These are phyloP conservation scores for Matsumyia berberina DNA, from an alignment of 2,888 invertebrate genomes.

Conservation along the genomic window DNA sequence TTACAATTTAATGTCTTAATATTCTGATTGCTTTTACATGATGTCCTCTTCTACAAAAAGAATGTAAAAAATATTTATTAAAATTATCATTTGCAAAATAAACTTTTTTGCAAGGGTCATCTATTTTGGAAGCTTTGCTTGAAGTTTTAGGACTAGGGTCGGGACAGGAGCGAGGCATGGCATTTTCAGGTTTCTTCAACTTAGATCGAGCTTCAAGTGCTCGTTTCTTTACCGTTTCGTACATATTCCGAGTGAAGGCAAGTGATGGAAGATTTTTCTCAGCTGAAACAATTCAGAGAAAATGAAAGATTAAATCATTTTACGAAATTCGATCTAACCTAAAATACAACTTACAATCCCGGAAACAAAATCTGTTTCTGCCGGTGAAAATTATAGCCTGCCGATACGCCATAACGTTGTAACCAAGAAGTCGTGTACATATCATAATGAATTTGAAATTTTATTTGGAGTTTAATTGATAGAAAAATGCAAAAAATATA, in stretches of 20 bases:
- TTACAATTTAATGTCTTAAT: constrained; percentile 16
- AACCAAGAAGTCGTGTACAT: constrained; percentile 43
- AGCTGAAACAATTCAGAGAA: constrained; percentile 42
- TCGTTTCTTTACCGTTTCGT: constrained; percentile 83
- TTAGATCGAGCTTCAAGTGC: constrained; percentile 82
- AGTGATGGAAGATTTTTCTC: constrained; percentile 28
- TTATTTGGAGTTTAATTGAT: constrained; percentile 38
- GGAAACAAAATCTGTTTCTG: constrained; percentile 26
- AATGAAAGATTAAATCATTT: constrained; percentile 51
- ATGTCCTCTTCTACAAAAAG: constrained; percentile 43
- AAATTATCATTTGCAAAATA: not conserved
- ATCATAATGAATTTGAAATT: constrained; percentile 55
- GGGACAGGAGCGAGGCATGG: constrained; percentile 79
- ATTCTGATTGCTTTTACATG: not conserved
- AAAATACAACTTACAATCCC: constrained; percentile 44
- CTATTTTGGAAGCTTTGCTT: not conserved
- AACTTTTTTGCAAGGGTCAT: constrained; percentile 45
- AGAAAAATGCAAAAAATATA: constrained; percentile 57
- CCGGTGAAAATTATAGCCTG: constrained; percentile 45
- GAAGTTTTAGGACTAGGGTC: constrained; percentile 3
- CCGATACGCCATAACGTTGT: constrained; percentile 50
- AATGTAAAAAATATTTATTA: constrained; percentile 8
- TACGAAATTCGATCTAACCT: constrained; percentile 56
- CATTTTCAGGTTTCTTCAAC: constrained; percentile 80
- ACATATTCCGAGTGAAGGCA: constrained; percentile 76